Conservation (phyloP, 2,797 vertebrate genomes). For the Cryptoblepharus egeriae region DNA sequence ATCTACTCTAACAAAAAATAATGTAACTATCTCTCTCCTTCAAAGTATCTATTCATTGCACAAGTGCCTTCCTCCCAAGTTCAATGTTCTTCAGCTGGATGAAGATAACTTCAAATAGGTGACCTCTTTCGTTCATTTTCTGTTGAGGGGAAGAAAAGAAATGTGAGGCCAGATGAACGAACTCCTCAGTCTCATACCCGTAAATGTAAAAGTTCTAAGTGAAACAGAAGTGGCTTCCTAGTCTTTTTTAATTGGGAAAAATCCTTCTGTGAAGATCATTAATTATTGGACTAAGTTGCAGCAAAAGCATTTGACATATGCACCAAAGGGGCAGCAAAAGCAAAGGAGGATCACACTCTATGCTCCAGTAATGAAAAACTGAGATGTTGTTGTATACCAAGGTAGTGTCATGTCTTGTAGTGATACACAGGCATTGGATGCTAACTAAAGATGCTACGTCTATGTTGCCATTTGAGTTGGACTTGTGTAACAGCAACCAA, state of each 20-base stretch:
- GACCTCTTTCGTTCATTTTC: neutral
- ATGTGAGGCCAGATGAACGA: neutral
- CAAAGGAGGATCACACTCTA: neutral
- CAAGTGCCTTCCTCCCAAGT: neutral
- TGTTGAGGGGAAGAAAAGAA: neutral
- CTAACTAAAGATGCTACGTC: neutral
- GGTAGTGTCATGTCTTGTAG: neutral
- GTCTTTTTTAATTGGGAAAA: slow-evolving; percentile 1
- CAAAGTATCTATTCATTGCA: slow-evolving; percentile 9
- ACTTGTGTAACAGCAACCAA: neutral
- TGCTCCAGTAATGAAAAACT: neutral
- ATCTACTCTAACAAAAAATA: slow-evolving; percentile 16
- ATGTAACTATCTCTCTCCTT: neutral
- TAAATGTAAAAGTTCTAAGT: neutral
- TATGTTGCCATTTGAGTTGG: neutral
- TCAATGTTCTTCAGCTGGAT: neutral
- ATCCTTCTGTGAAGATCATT: neutral
- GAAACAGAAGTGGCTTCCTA: neutral
- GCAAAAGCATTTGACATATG: neutral
- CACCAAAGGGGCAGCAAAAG: neutral
- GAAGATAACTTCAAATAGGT: neutral
- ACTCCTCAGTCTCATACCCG: neutral
- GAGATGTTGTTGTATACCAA: neutral
- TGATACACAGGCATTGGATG: too few relatives aligned
- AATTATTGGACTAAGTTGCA: neutral